These are phyloP conservation scores for Hippoglossus stenolepis DNA, from an alignment of 2,113 vertebrate species.

Conservation along the genomic window DNA sequence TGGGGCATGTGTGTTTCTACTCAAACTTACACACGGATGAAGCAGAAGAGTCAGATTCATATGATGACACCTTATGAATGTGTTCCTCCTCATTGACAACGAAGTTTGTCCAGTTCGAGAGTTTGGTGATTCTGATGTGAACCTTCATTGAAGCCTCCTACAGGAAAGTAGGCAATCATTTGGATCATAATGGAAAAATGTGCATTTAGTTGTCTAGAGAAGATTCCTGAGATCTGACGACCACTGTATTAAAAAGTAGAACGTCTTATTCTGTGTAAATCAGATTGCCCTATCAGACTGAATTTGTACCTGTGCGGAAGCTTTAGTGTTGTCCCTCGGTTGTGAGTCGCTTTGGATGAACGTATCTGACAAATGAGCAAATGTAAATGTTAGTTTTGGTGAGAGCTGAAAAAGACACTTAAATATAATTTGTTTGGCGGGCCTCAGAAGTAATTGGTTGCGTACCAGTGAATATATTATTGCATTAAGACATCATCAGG, in stretches of 20 bases:
- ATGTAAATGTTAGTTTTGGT: conserved; percentile 15
- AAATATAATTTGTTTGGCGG: conserved; percentile 49
- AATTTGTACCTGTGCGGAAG: not conserved
- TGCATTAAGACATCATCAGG: conserved; percentile 54
- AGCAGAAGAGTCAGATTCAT: too few species aligned
- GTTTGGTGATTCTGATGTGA: too few species aligned
- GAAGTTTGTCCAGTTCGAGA: too few species aligned
- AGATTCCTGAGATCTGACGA: not conserved
- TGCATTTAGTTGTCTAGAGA: not conserved
- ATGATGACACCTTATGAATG: too few species aligned
- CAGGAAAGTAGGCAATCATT: too few species aligned
- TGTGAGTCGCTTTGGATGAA: not conserved
- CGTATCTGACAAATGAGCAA: not conserved
- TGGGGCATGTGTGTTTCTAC: not conserved
- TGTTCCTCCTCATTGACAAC: too few species aligned
- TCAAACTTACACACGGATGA: too few species aligned
- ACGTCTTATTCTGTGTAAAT: not conserved
- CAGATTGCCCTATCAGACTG: conserved; percentile 30
- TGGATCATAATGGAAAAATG: not conserved
- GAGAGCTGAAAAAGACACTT: conserved; percentile 47
- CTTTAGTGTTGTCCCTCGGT: not conserved
- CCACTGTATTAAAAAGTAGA: conserved; percentile 1
- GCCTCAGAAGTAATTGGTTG: conserved; percentile 37
- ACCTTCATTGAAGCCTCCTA: not conserved
- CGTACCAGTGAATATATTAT: conserved; percentile 41